These are phyloP conservation scores for Mesoclemmys tuberculata DNA, from an alignment of 2,113 vertebrate species.

Conservation along the genomic window DNA sequence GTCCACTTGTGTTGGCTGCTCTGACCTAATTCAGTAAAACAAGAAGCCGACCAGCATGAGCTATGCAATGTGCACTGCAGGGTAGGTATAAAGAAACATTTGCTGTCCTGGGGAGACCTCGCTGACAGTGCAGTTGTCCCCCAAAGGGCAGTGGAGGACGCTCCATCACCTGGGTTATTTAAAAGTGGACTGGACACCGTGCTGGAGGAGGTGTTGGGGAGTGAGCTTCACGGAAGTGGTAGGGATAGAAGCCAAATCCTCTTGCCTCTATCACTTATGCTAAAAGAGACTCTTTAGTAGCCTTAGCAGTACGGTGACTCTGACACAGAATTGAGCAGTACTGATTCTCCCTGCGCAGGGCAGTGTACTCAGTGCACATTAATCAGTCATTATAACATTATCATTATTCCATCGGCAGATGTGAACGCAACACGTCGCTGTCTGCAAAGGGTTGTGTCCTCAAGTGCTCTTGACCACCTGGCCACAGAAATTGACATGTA, in stretches of 20 bases:
- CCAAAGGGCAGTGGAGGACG: neutral
- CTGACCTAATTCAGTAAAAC: neutral
- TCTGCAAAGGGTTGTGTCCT: neutral
- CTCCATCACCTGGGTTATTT: neutral
- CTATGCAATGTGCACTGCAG: fast-evolving
- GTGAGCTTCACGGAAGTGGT: neutral
- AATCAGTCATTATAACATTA: neutral
- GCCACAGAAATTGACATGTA: neutral
- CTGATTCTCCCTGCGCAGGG: neutral
- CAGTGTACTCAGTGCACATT: neutral
- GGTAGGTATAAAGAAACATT: neutral
- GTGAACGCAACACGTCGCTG: neutral
- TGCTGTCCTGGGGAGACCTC: neutral
- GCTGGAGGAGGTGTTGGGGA: neutral
- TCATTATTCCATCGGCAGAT: neutral
- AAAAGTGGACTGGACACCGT: neutral
- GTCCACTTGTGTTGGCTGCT: neutral
- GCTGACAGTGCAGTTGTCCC: neutral
- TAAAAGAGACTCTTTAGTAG: neutral
- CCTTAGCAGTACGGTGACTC: neutral
- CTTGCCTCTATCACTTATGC: neutral
- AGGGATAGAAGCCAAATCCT: neutral
- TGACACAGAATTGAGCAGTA: neutral
- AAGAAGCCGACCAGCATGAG: neutral
- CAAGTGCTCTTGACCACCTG: neutral